Percentiles rank a stretch among this genome's conserved stretches.
phyloP scores from a whole-genome alignment of 1,140 invertebrate species.

The Scaptomyza hsui region DNA sequence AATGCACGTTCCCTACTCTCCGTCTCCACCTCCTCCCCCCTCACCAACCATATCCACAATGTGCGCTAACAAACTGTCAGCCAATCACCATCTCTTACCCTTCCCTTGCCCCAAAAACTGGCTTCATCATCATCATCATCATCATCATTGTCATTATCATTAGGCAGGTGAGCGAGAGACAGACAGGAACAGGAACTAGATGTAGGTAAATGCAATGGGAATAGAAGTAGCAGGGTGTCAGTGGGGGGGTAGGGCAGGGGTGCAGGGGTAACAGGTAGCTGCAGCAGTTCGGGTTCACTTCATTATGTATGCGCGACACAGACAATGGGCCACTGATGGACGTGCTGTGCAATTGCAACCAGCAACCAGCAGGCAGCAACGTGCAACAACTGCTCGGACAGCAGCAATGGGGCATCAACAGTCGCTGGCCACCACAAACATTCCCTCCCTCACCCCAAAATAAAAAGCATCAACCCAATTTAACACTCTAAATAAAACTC shows the following conservation, averaged over 20 bases:
- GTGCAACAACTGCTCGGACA: conserved; percentile 24
- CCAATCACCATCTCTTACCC: conserved; percentile 50
- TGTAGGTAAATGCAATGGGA: conserved; percentile 14
- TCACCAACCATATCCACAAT: conserved; percentile 17
- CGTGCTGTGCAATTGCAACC: conserved; percentile 61
- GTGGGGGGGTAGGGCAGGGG: conserved; percentile 14
- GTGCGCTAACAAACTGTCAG: conserved; percentile 60
- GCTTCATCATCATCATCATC: conserved; percentile 34
- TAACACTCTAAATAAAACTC: too few relatives aligned
- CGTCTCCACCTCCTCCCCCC: neutral
- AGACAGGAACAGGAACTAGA: conserved; percentile 9
- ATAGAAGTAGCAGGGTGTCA: conserved; percentile 13
- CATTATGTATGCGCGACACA: conserved; percentile 81
- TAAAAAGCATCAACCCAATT: too few relatives aligned
- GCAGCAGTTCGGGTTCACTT: conserved; percentile 50
- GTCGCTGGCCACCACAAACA: conserved; percentile 49
- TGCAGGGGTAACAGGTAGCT: conserved; percentile 30
- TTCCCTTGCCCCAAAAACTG: conserved; percentile 12
- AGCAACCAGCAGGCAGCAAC: conserved; percentile 8
- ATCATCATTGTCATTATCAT: conserved; percentile 18
- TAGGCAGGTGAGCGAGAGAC: conserved; percentile 5
- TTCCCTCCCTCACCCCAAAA: neutral
- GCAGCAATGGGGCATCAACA: conserved; percentile 18
- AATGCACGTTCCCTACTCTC: conserved; percentile 41
- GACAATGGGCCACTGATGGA: conserved; percentile 80